Conservation (phyloP, 2,797 vertebrate species). For the Cottoperca gobio region DNA sequence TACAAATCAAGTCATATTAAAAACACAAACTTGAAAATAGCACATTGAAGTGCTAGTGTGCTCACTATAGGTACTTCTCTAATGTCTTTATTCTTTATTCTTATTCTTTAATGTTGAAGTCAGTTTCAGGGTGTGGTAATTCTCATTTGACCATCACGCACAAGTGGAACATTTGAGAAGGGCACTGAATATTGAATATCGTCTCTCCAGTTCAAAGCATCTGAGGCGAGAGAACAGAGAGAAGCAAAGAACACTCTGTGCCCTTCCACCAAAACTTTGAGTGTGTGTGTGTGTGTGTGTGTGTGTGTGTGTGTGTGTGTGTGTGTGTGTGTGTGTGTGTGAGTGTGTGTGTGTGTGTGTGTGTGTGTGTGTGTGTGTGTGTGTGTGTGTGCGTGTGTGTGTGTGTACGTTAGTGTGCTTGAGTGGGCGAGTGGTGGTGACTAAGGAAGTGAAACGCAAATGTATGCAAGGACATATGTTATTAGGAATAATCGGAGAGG, state of each 20-base stretch:
- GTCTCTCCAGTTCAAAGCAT: constrained; percentile 42
- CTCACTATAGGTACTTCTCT: not conserved
- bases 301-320: not conserved
- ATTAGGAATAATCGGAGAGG: not conserved
- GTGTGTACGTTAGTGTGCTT: not conserved
- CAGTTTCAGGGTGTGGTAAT: not conserved
- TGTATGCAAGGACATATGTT: not conserved
- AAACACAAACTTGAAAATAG: not conserved
- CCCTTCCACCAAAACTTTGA: no score
- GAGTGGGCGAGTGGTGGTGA: not conserved
- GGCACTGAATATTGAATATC: constrained; percentile 61
- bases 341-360: not conserved
- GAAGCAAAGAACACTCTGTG: constrained; percentile 44
- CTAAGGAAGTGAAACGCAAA: not conserved
- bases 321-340: not conserved
- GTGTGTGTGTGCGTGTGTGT: not conserved
- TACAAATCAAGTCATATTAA: not conserved
- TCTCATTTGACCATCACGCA: constrained; percentile 27
- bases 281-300: no score
- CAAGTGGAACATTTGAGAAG: constrained; percentile 37
- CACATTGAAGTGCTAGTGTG: not conserved
- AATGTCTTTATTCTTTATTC: no score
- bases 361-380: not conserved
- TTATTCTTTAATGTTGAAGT: constrained; percentile 11
- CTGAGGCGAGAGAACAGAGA: constrained; percentile 41